phyloP scores from a whole-genome alignment of 92 coral and sea anemone genomes.

The Pocillopora meandrina region DNA sequence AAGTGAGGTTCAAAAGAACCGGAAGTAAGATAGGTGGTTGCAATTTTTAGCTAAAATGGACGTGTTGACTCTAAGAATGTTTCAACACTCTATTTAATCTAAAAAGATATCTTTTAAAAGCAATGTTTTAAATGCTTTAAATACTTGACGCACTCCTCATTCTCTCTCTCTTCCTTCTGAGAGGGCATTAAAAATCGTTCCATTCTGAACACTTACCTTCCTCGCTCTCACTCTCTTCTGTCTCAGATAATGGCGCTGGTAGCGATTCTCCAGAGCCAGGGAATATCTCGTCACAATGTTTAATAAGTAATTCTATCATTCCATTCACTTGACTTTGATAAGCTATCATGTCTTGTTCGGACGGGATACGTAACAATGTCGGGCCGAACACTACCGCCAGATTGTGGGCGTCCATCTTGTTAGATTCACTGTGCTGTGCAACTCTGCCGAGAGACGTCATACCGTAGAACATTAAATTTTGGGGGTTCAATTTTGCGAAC shows the following conservation, averaged over 20 bases:
- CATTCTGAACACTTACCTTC: constrained; percentile 63
- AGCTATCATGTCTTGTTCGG: constrained; percentile 98
- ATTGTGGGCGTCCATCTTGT: constrained; percentile 99
- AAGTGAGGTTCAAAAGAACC: no score
- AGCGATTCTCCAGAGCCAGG: constrained; percentile 77
- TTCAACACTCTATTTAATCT: no score
- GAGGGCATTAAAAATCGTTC: no score
- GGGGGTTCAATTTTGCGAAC: no score
- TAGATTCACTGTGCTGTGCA: constrained; percentile 83
- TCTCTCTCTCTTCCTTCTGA: no score
- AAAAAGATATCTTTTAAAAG: no score
- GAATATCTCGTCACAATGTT: constrained; percentile 75
- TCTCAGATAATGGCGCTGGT: constrained; percentile 64
- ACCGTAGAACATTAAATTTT: no score
- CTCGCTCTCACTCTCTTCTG: constrained; percentile 93
- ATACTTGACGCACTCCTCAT: no score
- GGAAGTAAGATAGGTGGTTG: no score
- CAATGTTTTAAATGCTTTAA: no score
- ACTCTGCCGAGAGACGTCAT: constrained; percentile 51
- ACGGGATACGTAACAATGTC: constrained; percentile 89
- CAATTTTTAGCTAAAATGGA: no score
- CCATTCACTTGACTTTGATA: constrained; percentile 98
- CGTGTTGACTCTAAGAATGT: no score
- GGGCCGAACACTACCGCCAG: constrained; percentile 98
- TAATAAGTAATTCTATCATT: constrained; percentile 86